Evolutionary conservation across 2,888 invertebrate species (phyloP).

Genomic region (Tetrapedia diversipes): DNA sequence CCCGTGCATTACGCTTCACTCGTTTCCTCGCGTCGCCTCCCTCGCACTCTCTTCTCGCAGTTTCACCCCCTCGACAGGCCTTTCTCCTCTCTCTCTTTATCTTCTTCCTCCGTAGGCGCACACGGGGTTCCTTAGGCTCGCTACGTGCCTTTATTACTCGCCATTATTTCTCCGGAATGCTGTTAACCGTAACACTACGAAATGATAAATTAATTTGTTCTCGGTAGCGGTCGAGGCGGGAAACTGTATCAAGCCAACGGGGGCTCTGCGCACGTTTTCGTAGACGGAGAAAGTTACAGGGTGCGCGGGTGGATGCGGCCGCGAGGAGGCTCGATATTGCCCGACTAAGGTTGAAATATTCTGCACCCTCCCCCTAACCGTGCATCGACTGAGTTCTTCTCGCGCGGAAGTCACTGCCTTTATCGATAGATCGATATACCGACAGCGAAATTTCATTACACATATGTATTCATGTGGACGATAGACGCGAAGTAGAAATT

Average conservation of each 20-base stretch:
- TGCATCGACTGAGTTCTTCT: too few species aligned
- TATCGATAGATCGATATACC: background rate
- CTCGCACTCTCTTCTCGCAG: constrained; percentile 11
- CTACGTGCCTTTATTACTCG: constrained; percentile 58
- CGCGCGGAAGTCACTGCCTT: too few species aligned
- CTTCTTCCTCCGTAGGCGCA: constrained; percentile 36
- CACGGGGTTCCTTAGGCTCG: constrained; percentile 55
- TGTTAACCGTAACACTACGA: constrained; percentile 65
- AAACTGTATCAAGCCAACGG: constrained; percentile 51
- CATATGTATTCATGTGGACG: background rate
- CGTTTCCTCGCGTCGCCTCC: constrained; percentile 22
- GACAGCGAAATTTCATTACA: background rate
- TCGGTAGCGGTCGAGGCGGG: constrained; percentile 47
- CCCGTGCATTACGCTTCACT: background rate
- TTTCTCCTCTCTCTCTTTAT: constrained; percentile 24
- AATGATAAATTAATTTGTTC: constrained; percentile 70
- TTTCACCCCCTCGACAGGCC: constrained; percentile 21
- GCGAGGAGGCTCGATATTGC: constrained; percentile 38
- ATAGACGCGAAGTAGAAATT: too few species aligned
- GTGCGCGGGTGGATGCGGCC: constrained; percentile 25
- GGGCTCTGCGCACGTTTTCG: constrained; percentile 35
- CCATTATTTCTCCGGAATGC: constrained; percentile 64
- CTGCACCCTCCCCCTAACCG: too few species aligned
- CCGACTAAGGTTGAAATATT: constrained; percentile 19
- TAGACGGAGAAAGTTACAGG: constrained; percentile 38